Evolutionary conservation across 2,797 vertebrate genomes (phyloP), one percentile per base, ranked within the genome.

Genomic region (Periparus ater): DNA sequence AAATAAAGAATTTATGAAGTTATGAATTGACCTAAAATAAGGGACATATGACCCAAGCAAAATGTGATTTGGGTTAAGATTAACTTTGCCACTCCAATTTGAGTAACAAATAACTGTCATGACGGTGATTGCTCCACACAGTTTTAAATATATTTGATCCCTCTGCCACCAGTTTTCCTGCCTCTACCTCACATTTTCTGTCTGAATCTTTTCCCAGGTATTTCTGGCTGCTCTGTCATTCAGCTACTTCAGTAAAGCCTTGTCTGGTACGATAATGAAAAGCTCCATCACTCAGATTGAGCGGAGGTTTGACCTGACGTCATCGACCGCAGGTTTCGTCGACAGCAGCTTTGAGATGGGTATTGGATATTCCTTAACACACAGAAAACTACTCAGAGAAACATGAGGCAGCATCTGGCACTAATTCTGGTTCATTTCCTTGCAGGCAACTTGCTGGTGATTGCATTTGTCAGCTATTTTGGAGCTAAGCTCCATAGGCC

Each of bases 381-480:
- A 4, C 17, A 72, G n/a, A 32, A 78, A 65, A 45, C 10, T 61
- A 14, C 48, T 81, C 45, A 61, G 27, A 62, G 20, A n/a, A 84
- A 32, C 18, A 34, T 0, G 4, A 45, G 25, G 8, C 17, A 60
- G 32, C 6, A 42, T 3, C n/a, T 61, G 36, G 23, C 40, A 61
- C 25, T 92, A 47, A 97, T 79, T 85, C 42, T 93, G 25, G 2
- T 42, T 61, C 26, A n/a, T 91, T 90, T 14, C 54, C 74, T 90
- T 96, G n/a, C 92, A 99, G 99, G 99, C 77, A 99, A 99, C 96
- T 97, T 99, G 95, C 50, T 99, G 94, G 96, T 99, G 91, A 98
- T 99, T 76, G 98, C 98, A 22, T 99, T 99, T 93, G 99, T 99
- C 77, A 99, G 99, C 97, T 99, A 99, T 95, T 99, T 99, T 93